phyloP scores from a whole-genome alignment of 2,113 vertebrate species.

The Rhinichthys klamathensis region DNA sequence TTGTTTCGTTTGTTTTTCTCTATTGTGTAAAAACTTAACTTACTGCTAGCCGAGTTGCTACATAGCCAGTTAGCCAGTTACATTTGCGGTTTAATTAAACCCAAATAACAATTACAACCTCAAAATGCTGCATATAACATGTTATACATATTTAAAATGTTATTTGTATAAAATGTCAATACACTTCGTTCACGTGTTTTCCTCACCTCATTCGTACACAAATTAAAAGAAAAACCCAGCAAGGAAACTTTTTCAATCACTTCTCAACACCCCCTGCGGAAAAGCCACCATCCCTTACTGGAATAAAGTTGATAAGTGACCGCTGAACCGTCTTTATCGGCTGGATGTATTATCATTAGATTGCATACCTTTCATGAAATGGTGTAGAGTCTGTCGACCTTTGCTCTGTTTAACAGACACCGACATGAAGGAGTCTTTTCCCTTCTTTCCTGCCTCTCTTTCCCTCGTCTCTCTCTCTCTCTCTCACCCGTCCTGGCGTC shows the following conservation, averaged over 20 bases:
- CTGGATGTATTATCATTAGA: neutral
- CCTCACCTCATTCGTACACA: conserved; percentile 46
- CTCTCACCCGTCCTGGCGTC: conserved; percentile 71
- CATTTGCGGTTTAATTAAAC: conserved; percentile 19
- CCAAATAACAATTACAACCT: neutral
- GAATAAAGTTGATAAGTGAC: conserved; percentile 45
- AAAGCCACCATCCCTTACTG: conserved; percentile 57
- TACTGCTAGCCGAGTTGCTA: conserved; percentile 24
- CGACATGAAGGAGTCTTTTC: conserved; percentile 57
- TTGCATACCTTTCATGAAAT: conserved; percentile 63
- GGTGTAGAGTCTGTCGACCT: neutral
- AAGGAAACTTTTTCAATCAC: conserved; percentile 67
- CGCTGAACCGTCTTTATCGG: neutral
- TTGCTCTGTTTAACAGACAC: conserved; percentile 49
- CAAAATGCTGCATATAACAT: neutral
- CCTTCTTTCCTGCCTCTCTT: conserved; percentile 43
- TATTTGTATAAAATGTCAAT: neutral
- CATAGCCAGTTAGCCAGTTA: conserved; percentile 26
- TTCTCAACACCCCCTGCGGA: conserved; percentile 66
- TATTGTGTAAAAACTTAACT: conserved; percentile 2
- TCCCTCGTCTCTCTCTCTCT: conserved; percentile 56
- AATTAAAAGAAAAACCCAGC: conserved; percentile 10
- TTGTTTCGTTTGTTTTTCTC: neutral
- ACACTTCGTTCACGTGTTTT: neutral
- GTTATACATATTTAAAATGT: neutral